Evolutionary conservation across 2,113 vertebrate genomes (phyloP), one percentile per base, ranked within the genome.

Genomic region (Vicugna pacos): DNA sequence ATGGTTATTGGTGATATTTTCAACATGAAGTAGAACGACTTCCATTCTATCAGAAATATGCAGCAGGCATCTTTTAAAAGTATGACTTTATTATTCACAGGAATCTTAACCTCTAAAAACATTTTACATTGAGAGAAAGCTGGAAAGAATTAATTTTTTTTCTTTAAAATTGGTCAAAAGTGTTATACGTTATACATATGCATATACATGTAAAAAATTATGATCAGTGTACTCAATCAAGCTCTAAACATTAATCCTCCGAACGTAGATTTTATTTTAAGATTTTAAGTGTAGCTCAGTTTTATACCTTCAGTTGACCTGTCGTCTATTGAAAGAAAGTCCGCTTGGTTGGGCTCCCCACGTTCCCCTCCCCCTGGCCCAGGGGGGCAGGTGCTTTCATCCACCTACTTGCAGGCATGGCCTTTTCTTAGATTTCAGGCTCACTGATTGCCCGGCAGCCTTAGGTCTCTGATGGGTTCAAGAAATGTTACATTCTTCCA

Each of bases 111-210:
- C 42, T 95, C 26, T 42, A 76, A 50, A 94, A 89, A 46, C 95
- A 58, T 79, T 89, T 86, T 73, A 7, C 15, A 50, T 46, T 81
- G 65, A 86, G 22, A 69, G 42, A 80, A 94, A 91, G 50, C 48
- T 90, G 1, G 42, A 20, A 93, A 90, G 54, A 54, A 42, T 13
- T 42, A 20, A 79, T 62, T 64, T 72, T 56, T 79, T 91, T 84
- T 83, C 83, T 42, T 86, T 72, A 64, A 50, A 58, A 48, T 93
- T 89, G 26, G 82, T 95, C 12, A 48, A 20, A 94, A 88, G 22
- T 54, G 88, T 90, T 82, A 38, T 35, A 58, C 56, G 20, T 60
- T 94, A 72, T 79, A n/a, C 62, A 82, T 38, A 42, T 42, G 38
- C 38, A 42, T 42, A 42, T 38, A 48, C 46, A 22, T 35, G 14